A percentile compares a stretch with the other conserved stretches of the same genome.
These are phyloP conservation scores for mouse (Mus musculus) DNA, from an alignment of 2,113 vertebrate genomes.

Conservation along the genomic window DNA sequence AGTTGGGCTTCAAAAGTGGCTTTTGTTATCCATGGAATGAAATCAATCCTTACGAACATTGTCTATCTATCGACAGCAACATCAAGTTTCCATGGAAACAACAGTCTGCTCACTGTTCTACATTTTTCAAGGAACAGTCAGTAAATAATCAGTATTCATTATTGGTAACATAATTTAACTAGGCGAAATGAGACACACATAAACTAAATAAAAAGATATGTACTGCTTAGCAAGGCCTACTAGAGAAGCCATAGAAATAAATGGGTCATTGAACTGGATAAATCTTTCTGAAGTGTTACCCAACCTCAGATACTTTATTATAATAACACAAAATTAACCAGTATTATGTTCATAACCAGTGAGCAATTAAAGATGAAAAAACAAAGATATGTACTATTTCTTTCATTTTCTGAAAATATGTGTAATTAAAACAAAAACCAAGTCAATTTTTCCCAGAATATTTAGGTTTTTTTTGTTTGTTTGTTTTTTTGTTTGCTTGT, in stretches of 20 bases:
- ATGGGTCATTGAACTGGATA: neutral
- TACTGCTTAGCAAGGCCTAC: neutral
- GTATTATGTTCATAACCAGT: neutral
- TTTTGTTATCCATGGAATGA: conserved; percentile 12
- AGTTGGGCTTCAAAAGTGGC: conserved; percentile 38
- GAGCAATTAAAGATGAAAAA: neutral
- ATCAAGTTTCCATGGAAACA: conserved; percentile 70
- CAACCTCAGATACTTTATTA: neutral
- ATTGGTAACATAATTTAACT: neutral
- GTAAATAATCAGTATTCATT: conserved; percentile 54
- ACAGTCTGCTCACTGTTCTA: conserved; percentile 38
- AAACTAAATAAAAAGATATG: neutral
- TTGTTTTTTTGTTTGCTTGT: too few relatives aligned
- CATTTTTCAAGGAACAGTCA: conserved; percentile 53
- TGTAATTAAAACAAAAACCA: conserved; percentile 34
- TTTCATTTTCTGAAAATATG: conserved; percentile 52
- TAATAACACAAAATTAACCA: neutral
- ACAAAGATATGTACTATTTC: conserved; percentile 19
- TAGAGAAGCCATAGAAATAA: neutral
- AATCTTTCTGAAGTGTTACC: neutral
- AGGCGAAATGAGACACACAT: conserved; percentile 15
- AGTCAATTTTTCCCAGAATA: neutral
- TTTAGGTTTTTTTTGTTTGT: too few relatives aligned
- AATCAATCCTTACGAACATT: conserved; percentile 55
- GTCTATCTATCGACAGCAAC: conserved; percentile 47